Evolutionary conservation across 2,113 vertebrate genomes (phyloP).

Genomic region (Geococcyx californianus): DNA sequence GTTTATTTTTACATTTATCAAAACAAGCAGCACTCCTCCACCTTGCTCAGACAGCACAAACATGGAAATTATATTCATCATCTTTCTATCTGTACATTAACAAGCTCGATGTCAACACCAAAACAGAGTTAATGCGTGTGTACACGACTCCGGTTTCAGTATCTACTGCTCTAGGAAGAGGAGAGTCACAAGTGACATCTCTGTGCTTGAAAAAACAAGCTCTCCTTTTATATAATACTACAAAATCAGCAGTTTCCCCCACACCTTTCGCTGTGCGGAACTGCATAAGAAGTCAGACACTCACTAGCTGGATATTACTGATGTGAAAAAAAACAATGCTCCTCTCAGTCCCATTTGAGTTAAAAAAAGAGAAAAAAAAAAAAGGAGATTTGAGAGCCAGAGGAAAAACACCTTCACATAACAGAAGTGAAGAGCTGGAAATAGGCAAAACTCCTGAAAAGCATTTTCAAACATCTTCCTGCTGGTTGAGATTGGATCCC

Average conservation of each 20-base stretch:
- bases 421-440: not conserved
- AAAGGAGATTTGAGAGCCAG: not conserved
- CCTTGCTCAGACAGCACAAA: not conserved
- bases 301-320: not conserved
- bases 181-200: not conserved
- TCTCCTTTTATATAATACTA: not conserved
- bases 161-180: not conserved
- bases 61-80: fast-evolving
- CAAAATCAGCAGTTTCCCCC: not conserved
- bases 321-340: not conserved
- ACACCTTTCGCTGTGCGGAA: not conserved
- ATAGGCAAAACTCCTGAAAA: not conserved
- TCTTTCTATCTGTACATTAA: not conserved
- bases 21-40: not conserved
- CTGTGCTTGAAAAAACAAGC: not conserved
- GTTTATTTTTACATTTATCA: not conserved
- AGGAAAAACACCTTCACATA: not conserved
- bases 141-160: not conserved
- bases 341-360: not conserved
- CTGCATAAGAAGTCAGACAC: not conserved
- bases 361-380: not conserved
- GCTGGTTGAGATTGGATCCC: not conserved
- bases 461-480: not conserved
- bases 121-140: not conserved
- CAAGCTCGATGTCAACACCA: not conserved